These are phyloP conservation scores for Meliscaeva auricollis DNA, from an alignment of 2,888 invertebrate genomes.

Conservation along the genomic window DNA sequence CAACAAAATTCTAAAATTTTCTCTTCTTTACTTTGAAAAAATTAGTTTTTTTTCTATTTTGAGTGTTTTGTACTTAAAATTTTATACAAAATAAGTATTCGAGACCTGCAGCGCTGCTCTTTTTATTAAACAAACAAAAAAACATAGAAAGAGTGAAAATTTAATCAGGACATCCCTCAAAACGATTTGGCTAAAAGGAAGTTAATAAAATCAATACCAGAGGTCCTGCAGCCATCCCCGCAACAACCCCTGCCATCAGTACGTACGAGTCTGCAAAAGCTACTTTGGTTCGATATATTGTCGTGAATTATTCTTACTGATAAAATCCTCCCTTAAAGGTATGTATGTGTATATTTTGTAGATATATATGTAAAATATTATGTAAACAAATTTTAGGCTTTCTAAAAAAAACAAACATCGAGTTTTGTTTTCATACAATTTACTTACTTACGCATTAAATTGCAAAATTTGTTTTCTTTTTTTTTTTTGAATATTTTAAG, in stretches of 20 bases:
- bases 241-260: not conserved
- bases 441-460: not conserved
- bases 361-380: not conserved
- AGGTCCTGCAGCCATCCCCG: conserved; percentile 31
- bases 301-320: not conserved
- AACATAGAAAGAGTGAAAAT: conserved; percentile 4
- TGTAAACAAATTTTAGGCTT: conserved; percentile 12
- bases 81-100: not conserved
- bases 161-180: conserved; percentile 40
- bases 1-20: not conserved
- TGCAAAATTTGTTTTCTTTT: not conserved
- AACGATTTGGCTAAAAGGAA: conserved; percentile 24
- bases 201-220: conserved; percentile 69
- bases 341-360: conserved; percentile 27
- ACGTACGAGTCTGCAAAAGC: not conserved
- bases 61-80: conserved; percentile 5
- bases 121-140: not conserved
- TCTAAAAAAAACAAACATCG: not conserved
- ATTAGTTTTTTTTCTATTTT: not conserved
- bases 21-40: not conserved
- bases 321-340: conserved; percentile 41
- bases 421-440: conserved; percentile 12
- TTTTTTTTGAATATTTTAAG: not conserved
- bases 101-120: not conserved
- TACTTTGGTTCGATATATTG: conserved; percentile 40